These are phyloP conservation scores for Enteromius thamalakanensis DNA, from an alignment of 2,797 vertebrate species.

Conservation along the genomic window DNA sequence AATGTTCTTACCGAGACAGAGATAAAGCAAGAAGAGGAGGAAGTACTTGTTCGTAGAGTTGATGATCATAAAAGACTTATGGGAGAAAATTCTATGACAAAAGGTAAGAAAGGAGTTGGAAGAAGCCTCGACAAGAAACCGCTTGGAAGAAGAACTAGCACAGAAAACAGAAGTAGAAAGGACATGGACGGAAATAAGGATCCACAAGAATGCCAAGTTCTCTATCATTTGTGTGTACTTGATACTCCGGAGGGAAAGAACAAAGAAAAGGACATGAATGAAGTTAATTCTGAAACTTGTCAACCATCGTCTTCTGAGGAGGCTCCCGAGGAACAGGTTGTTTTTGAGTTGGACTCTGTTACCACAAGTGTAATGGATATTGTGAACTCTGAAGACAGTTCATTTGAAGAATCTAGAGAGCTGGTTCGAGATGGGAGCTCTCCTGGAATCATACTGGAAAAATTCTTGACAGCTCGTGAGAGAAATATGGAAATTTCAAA, in stretches of 20 bases:
- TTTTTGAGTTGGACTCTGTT: slow-evolving; percentile 68
- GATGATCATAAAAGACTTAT: slow-evolving; percentile 40
- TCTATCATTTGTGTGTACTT: slow-evolving; percentile 68
- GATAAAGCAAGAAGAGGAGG: slow-evolving; percentile 78
- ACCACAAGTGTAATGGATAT: slow-evolving; percentile 63
- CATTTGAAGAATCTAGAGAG: slow-evolving; percentile 57
- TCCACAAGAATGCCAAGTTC: slow-evolving; percentile 70
- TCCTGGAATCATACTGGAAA: slow-evolving; percentile 74
- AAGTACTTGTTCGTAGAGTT: slow-evolving; percentile 63
- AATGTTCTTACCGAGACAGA: slow-evolving; percentile 65
- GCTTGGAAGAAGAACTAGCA: slow-evolving; percentile 50
- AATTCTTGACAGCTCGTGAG: slow-evolving; percentile 65
- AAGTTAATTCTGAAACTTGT: slow-evolving; percentile 14
- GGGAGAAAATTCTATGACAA: slow-evolving; percentile 27
- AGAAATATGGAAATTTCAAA: slow-evolving; percentile 47
- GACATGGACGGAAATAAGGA: slow-evolving; percentile 59
- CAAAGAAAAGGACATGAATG: slow-evolving; percentile 28
- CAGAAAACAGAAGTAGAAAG: slow-evolving; percentile 37
- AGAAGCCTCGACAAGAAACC: slow-evolving; percentile 44
- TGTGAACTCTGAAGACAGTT: slow-evolving; percentile 55
- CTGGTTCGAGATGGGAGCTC: slow-evolving; percentile 61
- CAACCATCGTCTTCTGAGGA: slow-evolving; percentile 56
- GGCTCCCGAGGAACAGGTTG: slow-evolving; percentile 62
- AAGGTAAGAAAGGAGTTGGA: slow-evolving; percentile 48
- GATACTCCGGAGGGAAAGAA: slow-evolving; percentile 62